Percentiles rank a stretch among this genome's conserved stretches.
Conservation (phyloP, 2,888 invertebrate species). For the Archips crataeganus region DNA sequence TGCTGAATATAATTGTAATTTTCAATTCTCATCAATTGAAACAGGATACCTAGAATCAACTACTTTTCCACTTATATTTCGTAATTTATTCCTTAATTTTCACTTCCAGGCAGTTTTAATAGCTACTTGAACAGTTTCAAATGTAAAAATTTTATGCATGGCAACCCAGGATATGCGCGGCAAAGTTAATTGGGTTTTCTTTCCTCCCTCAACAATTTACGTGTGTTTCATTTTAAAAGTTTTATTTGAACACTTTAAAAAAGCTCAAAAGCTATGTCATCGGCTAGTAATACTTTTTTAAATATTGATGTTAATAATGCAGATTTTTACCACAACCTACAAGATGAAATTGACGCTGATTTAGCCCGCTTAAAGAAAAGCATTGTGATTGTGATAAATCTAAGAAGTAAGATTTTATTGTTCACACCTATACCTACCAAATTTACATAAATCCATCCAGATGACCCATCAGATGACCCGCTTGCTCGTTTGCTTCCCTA, state of each 20-base stretch:
- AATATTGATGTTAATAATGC: constrained; percentile 62
- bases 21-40: too few species aligned
- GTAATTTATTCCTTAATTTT: too few species aligned
- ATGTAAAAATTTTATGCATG: constrained; percentile 10
- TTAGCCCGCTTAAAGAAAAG: constrained; percentile 62
- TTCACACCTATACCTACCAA: not conserved
- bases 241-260: too few species aligned
- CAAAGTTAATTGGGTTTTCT: constrained; percentile 24
- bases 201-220: not conserved
- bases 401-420: constrained; percentile 61
- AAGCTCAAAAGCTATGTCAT: not conserved
- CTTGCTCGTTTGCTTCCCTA: too few species aligned
- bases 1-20: too few species aligned
- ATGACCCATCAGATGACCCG: too few species aligned
- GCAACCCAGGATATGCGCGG: constrained; percentile 13
- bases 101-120: constrained; percentile 20
- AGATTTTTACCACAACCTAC: constrained; percentile 61
- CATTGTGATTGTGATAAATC: constrained; percentile 56
- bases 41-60: too few species aligned
- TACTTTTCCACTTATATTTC: too few species aligned
- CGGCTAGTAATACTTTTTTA: constrained; percentile 38
- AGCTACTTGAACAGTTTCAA: constrained; percentile 13
- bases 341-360: constrained; percentile 61
- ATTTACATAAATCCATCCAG: too few species aligned
- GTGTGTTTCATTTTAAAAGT: too few species aligned